Evolutionary conservation across 2,888 invertebrate genomes (phyloP).

Genomic region (Pecten maximus): DNA sequence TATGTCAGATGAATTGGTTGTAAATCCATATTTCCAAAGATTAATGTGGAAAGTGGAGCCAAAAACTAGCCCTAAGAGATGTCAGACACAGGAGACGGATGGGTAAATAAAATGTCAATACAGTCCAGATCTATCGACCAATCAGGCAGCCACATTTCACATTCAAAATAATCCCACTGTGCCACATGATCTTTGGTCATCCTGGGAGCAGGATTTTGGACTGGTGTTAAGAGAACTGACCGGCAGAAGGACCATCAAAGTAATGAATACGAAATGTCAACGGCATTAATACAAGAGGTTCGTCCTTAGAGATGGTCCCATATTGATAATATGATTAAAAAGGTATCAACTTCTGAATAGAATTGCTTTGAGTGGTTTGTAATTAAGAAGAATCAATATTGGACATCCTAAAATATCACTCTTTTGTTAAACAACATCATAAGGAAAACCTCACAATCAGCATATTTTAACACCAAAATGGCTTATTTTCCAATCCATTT

Average conservation of each 20-base stretch:
- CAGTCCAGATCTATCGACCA: background rate
- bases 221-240: background rate
- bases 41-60: constrained; percentile 8
- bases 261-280: constrained; percentile 25
- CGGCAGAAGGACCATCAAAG: background rate
- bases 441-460: background rate
- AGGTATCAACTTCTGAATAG: background rate
- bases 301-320: background rate
- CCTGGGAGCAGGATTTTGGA: background rate
- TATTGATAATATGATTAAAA: constrained; percentile 28
- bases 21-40: constrained; percentile 15
- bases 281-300: background rate
- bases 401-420: background rate
- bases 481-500: background rate
- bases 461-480: background rate
- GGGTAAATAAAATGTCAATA: constrained; percentile 8
- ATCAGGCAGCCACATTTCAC: background rate
- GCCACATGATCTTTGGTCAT: constrained; percentile 20
- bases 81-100: background rate
- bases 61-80: background rate
- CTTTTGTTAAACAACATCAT: background rate
- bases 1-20: background rate
- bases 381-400: background rate
- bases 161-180: constrained; percentile 11
- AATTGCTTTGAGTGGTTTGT: background rate